These are phyloP conservation scores for Phortica variegata DNA, from an alignment of 1,140 invertebrate species.

Conservation along the genomic window DNA sequence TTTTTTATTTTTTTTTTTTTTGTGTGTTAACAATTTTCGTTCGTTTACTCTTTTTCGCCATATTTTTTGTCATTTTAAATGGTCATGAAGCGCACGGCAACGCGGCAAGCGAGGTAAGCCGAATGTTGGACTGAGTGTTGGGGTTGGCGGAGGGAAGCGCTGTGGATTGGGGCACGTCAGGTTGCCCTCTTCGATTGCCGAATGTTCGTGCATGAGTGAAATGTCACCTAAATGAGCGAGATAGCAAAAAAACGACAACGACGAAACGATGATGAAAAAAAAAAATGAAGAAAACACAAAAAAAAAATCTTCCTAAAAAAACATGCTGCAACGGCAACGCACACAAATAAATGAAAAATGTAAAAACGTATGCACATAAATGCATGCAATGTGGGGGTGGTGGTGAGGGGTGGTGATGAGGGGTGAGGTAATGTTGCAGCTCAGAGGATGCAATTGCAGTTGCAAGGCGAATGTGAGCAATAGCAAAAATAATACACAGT, in stretches of 20 bases:
- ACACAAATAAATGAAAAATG: too few relatives aligned
- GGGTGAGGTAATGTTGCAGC: too few relatives aligned
- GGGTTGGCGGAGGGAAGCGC: background rate
- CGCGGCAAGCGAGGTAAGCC: conserved; percentile 17
- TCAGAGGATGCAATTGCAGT: conserved; percentile 48
- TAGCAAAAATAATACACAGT: too few relatives aligned
- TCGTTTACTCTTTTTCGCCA: too few relatives aligned
- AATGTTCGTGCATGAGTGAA: conserved; percentile 41
- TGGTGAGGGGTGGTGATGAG: too few relatives aligned
- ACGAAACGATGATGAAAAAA: conserved; percentile 1
- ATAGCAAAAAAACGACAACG: conserved; percentile 39
- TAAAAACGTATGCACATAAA: too few relatives aligned
- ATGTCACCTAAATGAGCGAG: conserved; percentile 42
- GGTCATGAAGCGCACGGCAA: too few relatives aligned
- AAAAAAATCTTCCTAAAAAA: conserved; percentile 51
- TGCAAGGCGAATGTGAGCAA: conserved; percentile 13
- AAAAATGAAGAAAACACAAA: conserved; percentile 12
- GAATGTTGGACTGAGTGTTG: background rate
- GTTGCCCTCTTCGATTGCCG: conserved; percentile 31
- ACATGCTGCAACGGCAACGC: too few relatives aligned
- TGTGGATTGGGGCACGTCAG: conserved; percentile 3
- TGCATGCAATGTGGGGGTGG: too few relatives aligned
- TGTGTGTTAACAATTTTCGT: too few relatives aligned
- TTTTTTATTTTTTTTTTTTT: conserved; percentile 3
- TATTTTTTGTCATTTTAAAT: conserved; percentile 49